Conservation (phyloP, 2,888 invertebrate genomes). For the Rotaria macrura region DNA sequence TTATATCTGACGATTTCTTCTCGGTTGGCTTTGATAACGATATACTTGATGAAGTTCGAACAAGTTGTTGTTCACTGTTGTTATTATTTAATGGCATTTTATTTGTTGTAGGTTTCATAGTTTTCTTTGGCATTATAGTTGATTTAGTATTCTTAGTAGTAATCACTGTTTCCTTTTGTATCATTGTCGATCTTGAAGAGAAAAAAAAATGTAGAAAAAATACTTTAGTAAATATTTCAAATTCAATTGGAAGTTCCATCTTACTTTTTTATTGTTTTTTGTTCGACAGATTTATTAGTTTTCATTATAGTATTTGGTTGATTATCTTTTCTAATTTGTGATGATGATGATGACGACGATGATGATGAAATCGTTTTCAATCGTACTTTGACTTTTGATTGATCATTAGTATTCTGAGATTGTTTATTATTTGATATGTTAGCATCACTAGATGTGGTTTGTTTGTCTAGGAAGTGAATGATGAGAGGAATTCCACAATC, state of each 20-base stretch:
- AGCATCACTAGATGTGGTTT: not conserved
- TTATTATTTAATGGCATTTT: not conserved
- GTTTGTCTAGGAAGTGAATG: not conserved
- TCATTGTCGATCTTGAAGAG: not conserved
- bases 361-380: not conserved
- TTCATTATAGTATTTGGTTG: not conserved
- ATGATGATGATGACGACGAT: not conserved
- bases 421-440: not conserved
- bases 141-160: not conserved
- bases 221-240: not conserved
- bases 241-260: too few species aligned
- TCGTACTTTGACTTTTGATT: not conserved
- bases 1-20: not conserved
- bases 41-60: not conserved
- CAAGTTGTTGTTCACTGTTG: not conserved
- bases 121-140: not conserved
- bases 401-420: not conserved
- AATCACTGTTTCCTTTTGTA: not conserved
- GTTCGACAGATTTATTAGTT: not conserved
- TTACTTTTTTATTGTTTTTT: not conserved
- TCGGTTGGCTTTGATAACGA: not conserved
- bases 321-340: not conserved
- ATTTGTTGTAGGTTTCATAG: not conserved
- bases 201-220: not conserved
- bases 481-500: too few species aligned